Conservation (phyloP, 2,888 invertebrate species). For the Linhomoeus sp. region DNA sequence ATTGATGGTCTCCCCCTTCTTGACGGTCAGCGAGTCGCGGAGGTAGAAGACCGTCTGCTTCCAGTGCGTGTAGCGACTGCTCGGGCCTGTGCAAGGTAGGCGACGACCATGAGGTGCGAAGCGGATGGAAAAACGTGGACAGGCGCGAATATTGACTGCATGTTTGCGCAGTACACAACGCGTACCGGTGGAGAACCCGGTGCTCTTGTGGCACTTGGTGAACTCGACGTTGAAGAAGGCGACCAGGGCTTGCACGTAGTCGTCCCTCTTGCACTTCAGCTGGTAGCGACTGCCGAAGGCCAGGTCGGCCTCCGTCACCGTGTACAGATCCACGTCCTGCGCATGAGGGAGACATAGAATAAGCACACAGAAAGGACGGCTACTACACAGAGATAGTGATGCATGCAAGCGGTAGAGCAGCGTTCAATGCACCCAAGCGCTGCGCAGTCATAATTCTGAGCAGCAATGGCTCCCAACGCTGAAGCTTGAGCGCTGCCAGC, state of each 20-base stretch:
- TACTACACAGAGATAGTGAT: too few species aligned
- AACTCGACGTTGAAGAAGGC: conserved; percentile 99
- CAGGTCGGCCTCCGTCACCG: conserved; percentile 81
- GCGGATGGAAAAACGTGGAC: too few species aligned
- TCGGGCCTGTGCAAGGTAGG: conserved; percentile 57
- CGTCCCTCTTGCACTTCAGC: conserved; percentile 31
- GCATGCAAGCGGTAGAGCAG: too few species aligned
- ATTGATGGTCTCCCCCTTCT: conserved; percentile 69
- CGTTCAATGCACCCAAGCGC: too few species aligned
- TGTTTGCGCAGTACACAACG: too few species aligned
- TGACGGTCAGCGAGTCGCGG: conserved; percentile 86
- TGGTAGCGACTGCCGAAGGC: conserved; percentile 59
- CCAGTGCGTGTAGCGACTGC: conserved; percentile 97
- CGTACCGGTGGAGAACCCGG: conserved; percentile 72
- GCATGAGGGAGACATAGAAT: too few species aligned
- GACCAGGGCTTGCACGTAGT: conserved; percentile 57
- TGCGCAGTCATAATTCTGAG: too few species aligned
- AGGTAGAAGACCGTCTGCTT: conserved; percentile 97
- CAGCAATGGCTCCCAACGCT: too few species aligned
- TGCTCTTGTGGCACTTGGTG: conserved; percentile 92
- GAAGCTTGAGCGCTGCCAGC: too few species aligned
- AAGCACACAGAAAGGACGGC: too few species aligned
- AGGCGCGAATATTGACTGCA: neutral
- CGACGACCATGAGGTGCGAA: too few species aligned
- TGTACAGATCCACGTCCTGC: conserved; percentile 84